Evolutionary conservation across 2,888 invertebrate species (phyloP), one percentile per base, ranked within the genome.

Genomic region (Meiosimyza platycephala): DNA sequence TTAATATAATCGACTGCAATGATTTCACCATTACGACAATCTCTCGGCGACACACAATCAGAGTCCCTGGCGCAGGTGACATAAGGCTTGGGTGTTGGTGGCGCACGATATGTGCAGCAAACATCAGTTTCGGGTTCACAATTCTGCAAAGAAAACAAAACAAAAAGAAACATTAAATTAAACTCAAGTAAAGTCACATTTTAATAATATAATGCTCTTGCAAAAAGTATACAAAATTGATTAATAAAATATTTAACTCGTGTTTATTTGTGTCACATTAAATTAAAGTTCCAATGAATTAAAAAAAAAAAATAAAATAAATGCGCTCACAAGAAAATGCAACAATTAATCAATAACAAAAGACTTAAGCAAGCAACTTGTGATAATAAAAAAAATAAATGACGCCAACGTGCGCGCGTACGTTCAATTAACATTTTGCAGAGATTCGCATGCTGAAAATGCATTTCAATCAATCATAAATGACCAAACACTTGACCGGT

Each of bases 61-160:
- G 82, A 83, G 69, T 85, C 83, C 48, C 76, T 76, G 66, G 80
- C 79, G 75, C 86, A 85, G 62, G 80, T 80, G 52, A 76, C 77
- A 55, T 75, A 84, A 22, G 85, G 85, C 55, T 76, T 79, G 28
- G 79, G 79, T 40, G 85, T 81, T 75, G 80, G 75, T 55, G 82
- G 79, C 76, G 84, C 79, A 70, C 83, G 85, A 75, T 82, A 86
- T 72, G 81, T 82, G 78, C 89, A 89, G 78, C 89, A 89, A 2
- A 86, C 81, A 82, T 89, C 85, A 12, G 83, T 84, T 73, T 85
- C 84, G 13, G 82, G 79, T 72, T 85, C 85, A 80, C 89, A 89
- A 72, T 85, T 85, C 89, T 89, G 81, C 7, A 86, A 85, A 33
- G 68, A 70, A 28, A 70, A 66, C 73, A 72, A 76, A 75, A 74